Evolutionary conservation across 2,888 invertebrate genomes (phyloP), one percentile per base, ranked within the genome.

Genomic region (Clistopyga incitator): DNA sequence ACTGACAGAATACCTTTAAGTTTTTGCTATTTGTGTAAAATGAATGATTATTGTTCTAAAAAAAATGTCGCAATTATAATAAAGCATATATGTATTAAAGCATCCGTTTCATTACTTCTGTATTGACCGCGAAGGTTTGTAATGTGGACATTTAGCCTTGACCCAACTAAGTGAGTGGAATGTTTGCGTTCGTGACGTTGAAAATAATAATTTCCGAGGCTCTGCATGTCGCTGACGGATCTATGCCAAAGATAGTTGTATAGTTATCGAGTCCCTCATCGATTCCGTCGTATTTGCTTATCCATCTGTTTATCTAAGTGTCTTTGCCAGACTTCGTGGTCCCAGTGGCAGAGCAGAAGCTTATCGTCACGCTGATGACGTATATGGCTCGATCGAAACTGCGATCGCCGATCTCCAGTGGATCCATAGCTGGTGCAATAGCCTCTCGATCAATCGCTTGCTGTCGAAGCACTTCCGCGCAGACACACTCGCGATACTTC

Each of bases 231-330:
- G 65, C 38, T 18, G 65, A 23, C 42, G 65, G 23, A 76, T 76
- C 65, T 65, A 11, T 65, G 65, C 52, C 75, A 52, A 20, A 38
- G 42, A 54, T 65, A 20, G 50, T 29, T 38, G 38, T 50, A 64
- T 64, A 54, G 71, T 72, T 64, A 65, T 75, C 38, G 50, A 65
- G 42, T 29, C 64, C 23, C 13, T 23, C 23, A 54, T 54, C 54
- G 23, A 54, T 18, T n/a, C 18, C 23, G 23, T 23, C 11, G 10
- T 65, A 65, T 75, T 18, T 50, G 23, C 50, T 25, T 23, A 20
- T 68, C 59, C 20, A n/a, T 80, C 47, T 68, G 74, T 80, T 74
- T 61, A 59, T 59, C 59, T 42, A 68, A 74, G 45, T 52, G 52
- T 70, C 64, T 70, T 15, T 29, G 75, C n/a, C 61, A 70, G 64